Evolutionary conservation across 1,140 invertebrate genomes (phyloP).

Genomic region (Drosophila fuyamai): DNA sequence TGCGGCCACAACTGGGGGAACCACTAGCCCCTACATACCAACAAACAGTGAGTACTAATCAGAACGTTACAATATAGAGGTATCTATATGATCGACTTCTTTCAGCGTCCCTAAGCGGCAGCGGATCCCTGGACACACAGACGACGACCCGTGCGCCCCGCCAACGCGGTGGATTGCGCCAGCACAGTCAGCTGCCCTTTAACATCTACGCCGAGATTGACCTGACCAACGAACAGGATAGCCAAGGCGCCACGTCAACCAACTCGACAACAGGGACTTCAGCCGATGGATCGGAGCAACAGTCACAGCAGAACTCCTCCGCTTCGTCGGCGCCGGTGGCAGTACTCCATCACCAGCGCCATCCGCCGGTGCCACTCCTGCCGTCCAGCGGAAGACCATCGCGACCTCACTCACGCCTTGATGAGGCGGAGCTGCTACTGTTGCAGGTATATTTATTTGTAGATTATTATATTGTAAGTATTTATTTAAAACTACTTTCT

Average conservation of each 20-base stretch:
- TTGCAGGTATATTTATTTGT: conserved; percentile 18
- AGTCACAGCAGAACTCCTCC: conserved; percentile 13
- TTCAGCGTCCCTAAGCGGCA: background rate
- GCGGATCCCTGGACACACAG: conserved; percentile 9
- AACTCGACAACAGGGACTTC: background rate
- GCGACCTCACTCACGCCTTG: conserved; percentile 49
- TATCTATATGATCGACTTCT: background rate
- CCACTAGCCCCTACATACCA: conserved; percentile 1
- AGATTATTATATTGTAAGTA: background rate
- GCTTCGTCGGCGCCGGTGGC: background rate
- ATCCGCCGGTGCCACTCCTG: conserved; percentile 55
- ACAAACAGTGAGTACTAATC: conserved; percentile 1
- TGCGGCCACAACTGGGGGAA: background rate
- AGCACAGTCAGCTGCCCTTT: conserved; percentile 40
- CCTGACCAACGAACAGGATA: conserved; percentile 63
- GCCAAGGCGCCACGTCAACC: conserved; percentile 9
- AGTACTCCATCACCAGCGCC: conserved; percentile 16
- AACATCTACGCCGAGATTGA: conserved; percentile 73
- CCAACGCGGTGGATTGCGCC: conserved; percentile 41
- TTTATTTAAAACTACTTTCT: background rate
- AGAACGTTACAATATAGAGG: background rate
- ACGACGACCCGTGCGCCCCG: conserved; percentile 24
- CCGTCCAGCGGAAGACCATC: conserved; percentile 34
- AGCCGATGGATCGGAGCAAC: background rate
- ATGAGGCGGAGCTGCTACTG: conserved; percentile 42